A percentile compares a stretch with the other conserved stretches of the same genome.
These are phyloP conservation scores for Denticeps clupeoides DNA, from an alignment of 2,797 vertebrate species.

Conservation along the genomic window DNA sequence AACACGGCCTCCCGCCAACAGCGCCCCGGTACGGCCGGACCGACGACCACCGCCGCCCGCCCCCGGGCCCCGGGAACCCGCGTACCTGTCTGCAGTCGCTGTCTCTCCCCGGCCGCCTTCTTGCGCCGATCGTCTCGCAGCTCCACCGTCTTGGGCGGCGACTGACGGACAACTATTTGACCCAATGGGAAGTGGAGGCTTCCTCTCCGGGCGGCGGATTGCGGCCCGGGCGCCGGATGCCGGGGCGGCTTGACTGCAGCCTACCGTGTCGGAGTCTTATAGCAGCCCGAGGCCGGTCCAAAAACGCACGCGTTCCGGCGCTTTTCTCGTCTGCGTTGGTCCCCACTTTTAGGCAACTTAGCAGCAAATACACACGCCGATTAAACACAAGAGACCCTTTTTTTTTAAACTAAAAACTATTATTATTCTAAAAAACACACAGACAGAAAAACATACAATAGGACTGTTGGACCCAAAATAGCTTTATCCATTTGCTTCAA, in stretches of 20 bases:
- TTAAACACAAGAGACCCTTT: too few species aligned
- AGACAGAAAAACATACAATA: too few species aligned
- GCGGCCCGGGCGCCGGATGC: neutral
- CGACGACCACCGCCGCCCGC: neutral
- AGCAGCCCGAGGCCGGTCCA: too few species aligned
- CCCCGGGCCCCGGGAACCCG: neutral
- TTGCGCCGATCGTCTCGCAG: constrained; percentile 1
- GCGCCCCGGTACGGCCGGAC: neutral
- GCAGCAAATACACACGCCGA: too few species aligned
- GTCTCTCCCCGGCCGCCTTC: neutral
- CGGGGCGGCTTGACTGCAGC: neutral
- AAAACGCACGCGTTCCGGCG: too few species aligned
- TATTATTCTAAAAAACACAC: too few species aligned
- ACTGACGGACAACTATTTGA: constrained; percentile 3
- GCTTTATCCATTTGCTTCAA: too few species aligned
- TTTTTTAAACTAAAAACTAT: too few species aligned
- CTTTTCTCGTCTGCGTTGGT: too few species aligned
- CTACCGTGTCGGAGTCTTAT: neutral
- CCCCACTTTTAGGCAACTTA: too few species aligned
- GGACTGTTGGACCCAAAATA: too few species aligned
- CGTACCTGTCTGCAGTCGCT: neutral
- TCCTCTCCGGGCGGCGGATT: constrained; percentile 4
- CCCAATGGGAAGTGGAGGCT: constrained; percentile 4
- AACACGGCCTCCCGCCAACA: constrained; percentile 2
- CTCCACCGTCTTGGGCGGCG: constrained; percentile 1